Evolutionary conservation across 2,888 invertebrate genomes (phyloP).

Genomic region (Drosophila vallismaia): DNA sequence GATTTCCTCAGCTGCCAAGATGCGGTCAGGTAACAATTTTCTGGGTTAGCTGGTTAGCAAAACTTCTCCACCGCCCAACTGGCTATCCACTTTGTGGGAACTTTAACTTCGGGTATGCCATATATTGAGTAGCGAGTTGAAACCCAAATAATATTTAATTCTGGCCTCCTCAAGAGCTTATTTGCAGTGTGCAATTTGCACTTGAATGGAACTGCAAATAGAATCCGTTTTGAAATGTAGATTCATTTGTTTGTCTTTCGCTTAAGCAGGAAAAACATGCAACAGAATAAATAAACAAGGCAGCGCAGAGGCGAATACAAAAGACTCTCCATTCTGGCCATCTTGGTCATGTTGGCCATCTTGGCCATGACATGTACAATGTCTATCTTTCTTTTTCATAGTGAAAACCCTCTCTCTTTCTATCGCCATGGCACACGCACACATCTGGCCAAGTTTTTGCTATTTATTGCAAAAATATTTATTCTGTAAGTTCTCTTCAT

Average conservation of each 20-base stretch:
- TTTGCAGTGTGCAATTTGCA: constrained; percentile 55
- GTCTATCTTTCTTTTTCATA: not conserved
- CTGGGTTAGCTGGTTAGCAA: constrained; percentile 67
- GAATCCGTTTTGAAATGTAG: constrained; percentile 44
- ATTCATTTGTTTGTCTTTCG: constrained; percentile 62
- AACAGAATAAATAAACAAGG: constrained; percentile 24
- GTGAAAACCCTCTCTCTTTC: not conserved
- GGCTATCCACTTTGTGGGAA: not conserved
- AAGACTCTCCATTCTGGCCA: constrained; percentile 15
- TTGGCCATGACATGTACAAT: constrained; percentile 37
- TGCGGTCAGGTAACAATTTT: constrained; percentile 52
- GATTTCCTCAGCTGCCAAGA: constrained; percentile 57
- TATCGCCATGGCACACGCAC: constrained; percentile 3
- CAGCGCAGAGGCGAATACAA: constrained; percentile 18
- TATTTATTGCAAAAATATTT: constrained; percentile 70
- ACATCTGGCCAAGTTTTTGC: constrained; percentile 30
- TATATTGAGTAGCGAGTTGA: constrained; percentile 7
- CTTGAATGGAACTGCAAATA: constrained; percentile 63
- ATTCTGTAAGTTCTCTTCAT: constrained; percentile 51
- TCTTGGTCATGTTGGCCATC: constrained; percentile 23
- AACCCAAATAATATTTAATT: constrained; percentile 20
- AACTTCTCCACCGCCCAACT: not conserved
- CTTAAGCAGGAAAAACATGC: constrained; percentile 47
- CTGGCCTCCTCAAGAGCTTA: constrained; percentile 11
- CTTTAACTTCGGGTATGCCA: constrained; percentile 17